Evolutionary conservation across 1,140 invertebrate species (phyloP).

Genomic region (Colletes latitarsis): DNA sequence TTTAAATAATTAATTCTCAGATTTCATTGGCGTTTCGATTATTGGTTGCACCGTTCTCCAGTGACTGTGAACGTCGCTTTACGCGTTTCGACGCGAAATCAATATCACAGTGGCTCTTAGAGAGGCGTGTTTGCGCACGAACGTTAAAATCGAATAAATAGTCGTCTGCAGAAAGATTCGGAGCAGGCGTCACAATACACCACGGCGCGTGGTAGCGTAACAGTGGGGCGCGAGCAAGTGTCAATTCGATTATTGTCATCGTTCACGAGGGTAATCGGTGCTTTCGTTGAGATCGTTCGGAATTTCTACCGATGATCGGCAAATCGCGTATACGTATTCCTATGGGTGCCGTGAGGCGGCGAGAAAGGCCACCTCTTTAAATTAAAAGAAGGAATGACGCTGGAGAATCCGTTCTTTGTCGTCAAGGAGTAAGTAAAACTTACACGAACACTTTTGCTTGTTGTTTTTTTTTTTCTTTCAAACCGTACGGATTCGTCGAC

Average conservation of each 20-base stretch:
- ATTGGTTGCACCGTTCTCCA: too few relatives aligned
- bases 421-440: slow-evolving; percentile 94
- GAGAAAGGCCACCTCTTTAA: slow-evolving; percentile 77
- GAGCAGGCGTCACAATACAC: slow-evolving; percentile 65
- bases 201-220: slow-evolving; percentile 38
- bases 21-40: not conserved
- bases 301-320: slow-evolving; percentile 75
- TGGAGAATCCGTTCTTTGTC: slow-evolving; percentile 97
- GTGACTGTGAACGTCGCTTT: slow-evolving; percentile 31
- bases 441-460: not conserved
- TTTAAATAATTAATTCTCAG: not conserved
- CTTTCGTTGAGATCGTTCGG: slow-evolving; percentile 37
- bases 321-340: slow-evolving; percentile 67
- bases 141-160: slow-evolving; percentile 75
- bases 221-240: slow-evolving; percentile 47
- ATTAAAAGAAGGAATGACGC: slow-evolving; percentile 88
- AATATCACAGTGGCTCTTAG: slow-evolving; percentile 71
- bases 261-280: slow-evolving; percentile 20
- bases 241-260: slow-evolving; percentile 54
- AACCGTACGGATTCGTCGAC: not conserved
- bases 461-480: too few relatives aligned
- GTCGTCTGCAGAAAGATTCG: slow-evolving; percentile 63
- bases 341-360: slow-evolving; percentile 76
- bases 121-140: slow-evolving; percentile 69
- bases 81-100: slow-evolving; percentile 62